Base-by-base conservation (phyloP, 2,888 invertebrate species). In the Halictus ligatus region DNA sequence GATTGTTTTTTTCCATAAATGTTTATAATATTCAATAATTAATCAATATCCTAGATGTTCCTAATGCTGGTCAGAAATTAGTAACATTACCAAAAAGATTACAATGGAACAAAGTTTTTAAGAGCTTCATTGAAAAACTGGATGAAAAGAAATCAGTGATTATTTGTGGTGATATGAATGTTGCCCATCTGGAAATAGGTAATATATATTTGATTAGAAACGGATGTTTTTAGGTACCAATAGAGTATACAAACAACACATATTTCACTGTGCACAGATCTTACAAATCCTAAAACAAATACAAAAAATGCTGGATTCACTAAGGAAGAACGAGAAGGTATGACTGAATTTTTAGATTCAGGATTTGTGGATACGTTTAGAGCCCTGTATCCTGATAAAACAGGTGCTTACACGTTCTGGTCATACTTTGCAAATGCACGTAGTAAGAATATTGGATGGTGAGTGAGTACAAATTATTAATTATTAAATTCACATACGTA, bases 161-260 rank as follows among this genome's bases (percentile, higher is more conserved):
- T 83, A 96, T 99, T 92, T 98, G 98, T 94, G 99, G 99, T 0
- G 99, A 99, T 95, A 97, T 99, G 97, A 99, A 99, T 95, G 99
- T 99, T 13, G 98, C 99, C 35, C 99, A 99, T 95, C 96, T 97
- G 89, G 99, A 99, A 96, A 99, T 99, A 94, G 98, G 98, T 98
- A 89, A 73, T n/a, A 35, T 58, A 48, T 72, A 74, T 78, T 75
- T 76, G 18, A 46, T 69, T 69, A 18, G 75, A 46, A 60, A 43
- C 35, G 3, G 4, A 6, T 25, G 15, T 29, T 35, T 29, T 35
- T 54, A 13, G 12, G 67, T 40, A n/a, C 75, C 76, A 21, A 58
- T 80, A 25, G 46, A 60, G 13, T 60, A 25, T 71, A 43, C 77
- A 35, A 58, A 29, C 29, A 18, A 69, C 12, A 21, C 10, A 54